phyloP scores from a whole-genome alignment of 2,888 invertebrate species.

The Aspidiotus rigidus region DNA sequence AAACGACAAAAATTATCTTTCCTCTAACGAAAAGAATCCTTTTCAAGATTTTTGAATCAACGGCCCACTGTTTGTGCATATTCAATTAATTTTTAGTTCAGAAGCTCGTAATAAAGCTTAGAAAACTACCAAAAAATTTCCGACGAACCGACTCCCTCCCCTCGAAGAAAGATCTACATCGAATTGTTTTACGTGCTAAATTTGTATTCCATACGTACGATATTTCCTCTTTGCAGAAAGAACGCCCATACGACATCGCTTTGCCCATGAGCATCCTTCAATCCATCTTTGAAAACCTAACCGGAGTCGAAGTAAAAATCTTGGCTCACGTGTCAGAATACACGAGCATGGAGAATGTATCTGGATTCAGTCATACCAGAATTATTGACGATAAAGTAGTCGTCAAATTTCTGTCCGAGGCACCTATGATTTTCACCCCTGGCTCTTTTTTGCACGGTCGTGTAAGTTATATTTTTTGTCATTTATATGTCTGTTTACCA shows the following conservation, averaged over 20 bases:
- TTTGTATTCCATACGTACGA: too few relatives aligned
- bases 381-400: slow-evolving; percentile 45
- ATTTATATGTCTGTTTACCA: slow-evolving; percentile 2
- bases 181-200: too few relatives aligned
- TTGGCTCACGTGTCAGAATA: slow-evolving; percentile 43
- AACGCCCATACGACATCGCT: slow-evolving; percentile 34
- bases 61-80: too few relatives aligned
- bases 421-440: slow-evolving; percentile 49
- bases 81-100: too few relatives aligned
- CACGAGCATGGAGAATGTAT: slow-evolving; percentile 42
- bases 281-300: slow-evolving; percentile 35
- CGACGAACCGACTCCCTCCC: too few relatives aligned
- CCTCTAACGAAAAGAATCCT: too few relatives aligned
- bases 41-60: too few relatives aligned
- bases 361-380: slow-evolving; percentile 45
- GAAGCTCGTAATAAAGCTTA: too few relatives aligned
- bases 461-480: slow-evolving; percentile 42
- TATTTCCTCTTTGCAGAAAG: slow-evolving; percentile 34
- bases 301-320: slow-evolving; percentile 41
- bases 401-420: slow-evolving; percentile 46
- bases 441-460: slow-evolving; percentile 47
- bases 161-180: too few relatives aligned
- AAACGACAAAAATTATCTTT: too few relatives aligned
- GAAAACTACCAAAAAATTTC: too few relatives aligned
- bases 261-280: slow-evolving; percentile 36